Percentiles rank a stretch among this genome's conserved stretches.
These are phyloP conservation scores for Clarias gariepinus DNA, from an alignment of 2,113 vertebrate genomes.

Conservation along the genomic window DNA sequence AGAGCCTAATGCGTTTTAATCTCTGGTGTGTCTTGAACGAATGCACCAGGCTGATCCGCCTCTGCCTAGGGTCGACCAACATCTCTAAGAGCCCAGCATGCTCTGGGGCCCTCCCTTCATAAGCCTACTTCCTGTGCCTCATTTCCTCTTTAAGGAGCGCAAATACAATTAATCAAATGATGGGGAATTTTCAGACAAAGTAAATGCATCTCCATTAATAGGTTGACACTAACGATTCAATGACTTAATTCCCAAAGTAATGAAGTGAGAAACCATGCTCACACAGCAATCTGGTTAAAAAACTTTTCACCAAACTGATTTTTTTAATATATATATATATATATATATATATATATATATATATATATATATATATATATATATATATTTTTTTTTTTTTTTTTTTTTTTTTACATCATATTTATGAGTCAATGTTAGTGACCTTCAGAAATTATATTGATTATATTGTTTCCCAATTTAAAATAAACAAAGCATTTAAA, in stretches of 20 bases:
- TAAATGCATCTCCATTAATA: slow-evolving; percentile 48
- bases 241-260: slow-evolving; percentile 45
- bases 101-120: slow-evolving; percentile 27
- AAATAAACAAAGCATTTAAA: background rate
- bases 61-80: slow-evolving; percentile 32
- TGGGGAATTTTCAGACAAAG: slow-evolving; percentile 46
- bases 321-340: no score
- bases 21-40: slow-evolving; percentile 54
- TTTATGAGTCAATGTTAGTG: background rate
- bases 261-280: slow-evolving; percentile 36
- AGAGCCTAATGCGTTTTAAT: slow-evolving; percentile 61
- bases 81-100: slow-evolving; percentile 32
- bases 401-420: no score
- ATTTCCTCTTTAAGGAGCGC: slow-evolving; percentile 44
- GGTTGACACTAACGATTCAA: slow-evolving; percentile 43
- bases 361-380: no score
- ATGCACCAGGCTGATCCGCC: slow-evolving; percentile 38
- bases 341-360: no score
- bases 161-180: slow-evolving; percentile 55
- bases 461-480: background rate
- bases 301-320: background rate
- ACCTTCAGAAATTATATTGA: background rate
- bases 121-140: slow-evolving; percentile 51
- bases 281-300: background rate
- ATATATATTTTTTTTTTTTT: no score